Conservation (phyloP, 2,797 vertebrate genomes). For the Rhinatrema bivittatum region DNA sequence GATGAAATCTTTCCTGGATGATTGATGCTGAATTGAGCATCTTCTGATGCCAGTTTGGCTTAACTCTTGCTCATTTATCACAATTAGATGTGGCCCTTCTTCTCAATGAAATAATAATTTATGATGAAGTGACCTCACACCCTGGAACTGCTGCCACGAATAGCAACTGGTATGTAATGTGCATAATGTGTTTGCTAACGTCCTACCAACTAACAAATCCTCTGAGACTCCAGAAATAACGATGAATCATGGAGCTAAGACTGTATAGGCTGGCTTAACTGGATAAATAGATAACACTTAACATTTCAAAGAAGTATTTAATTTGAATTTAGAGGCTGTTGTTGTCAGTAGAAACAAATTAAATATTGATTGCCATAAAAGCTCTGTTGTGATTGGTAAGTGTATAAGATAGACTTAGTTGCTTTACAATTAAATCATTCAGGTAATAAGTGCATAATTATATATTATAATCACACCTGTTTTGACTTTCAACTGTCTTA, state of each 20-base stretch:
- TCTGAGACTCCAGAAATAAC: slow-evolving; percentile 14
- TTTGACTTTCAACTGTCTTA: too few species aligned
- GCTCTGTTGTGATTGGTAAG: slow-evolving; percentile 29
- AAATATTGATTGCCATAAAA: slow-evolving; percentile 50
- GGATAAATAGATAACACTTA: slow-evolving; percentile 33
- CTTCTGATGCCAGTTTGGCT: too few species aligned
- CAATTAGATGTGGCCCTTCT: too few species aligned
- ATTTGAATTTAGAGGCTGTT: slow-evolving; percentile 37
- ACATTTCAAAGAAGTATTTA: slow-evolving; percentile 33
- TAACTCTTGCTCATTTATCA: too few species aligned
- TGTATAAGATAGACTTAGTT: slow-evolving; percentile 27
- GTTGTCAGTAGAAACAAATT: slow-evolving; percentile 46
- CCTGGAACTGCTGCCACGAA: too few species aligned
- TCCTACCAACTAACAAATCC: slow-evolving; percentile 9
- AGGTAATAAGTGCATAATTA: slow-evolving; percentile 37
- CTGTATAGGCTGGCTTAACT: slow-evolving; percentile 19
- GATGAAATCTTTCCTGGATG: too few species aligned
- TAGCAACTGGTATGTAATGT: too few species aligned
- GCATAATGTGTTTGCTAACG: slow-evolving; percentile 16
- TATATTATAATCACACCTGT: too few species aligned
- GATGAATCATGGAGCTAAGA: slow-evolving; percentile 30
- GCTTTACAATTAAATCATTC: slow-evolving; percentile 33
- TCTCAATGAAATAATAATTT: too few species aligned
- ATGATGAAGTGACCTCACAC: too few species aligned
- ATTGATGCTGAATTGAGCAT: too few species aligned